Evolutionary conservation across 2,797 vertebrate species (phyloP).

Genomic region (Chrosomus eos): DNA sequence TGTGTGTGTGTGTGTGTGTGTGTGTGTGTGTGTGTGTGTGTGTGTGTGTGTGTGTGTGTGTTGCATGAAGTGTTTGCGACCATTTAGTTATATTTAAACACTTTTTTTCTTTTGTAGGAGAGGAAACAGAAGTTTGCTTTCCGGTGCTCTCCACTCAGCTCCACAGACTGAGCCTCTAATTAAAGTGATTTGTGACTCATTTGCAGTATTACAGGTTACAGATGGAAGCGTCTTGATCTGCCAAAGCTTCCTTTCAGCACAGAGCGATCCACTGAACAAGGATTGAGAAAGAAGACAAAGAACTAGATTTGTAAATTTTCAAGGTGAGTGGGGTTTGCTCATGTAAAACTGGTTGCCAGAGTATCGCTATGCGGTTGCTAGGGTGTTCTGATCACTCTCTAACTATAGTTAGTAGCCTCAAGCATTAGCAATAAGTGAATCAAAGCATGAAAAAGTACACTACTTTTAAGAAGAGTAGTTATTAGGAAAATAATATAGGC

Average conservation of each 20-base stretch:
- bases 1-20: neutral
- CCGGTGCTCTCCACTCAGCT: constrained; percentile 56
- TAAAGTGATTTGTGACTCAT: constrained; percentile 75
- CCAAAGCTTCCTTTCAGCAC: constrained; percentile 28
- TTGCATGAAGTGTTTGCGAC: neutral
- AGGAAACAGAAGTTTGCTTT: constrained; percentile 37
- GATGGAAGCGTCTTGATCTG: constrained; percentile 58
- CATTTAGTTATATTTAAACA: constrained; percentile 27
- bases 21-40: too few species aligned
- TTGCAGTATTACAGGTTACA: constrained; percentile 72
- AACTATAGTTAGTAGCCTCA: neutral
- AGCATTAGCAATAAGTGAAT: too few species aligned
- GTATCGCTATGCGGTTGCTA: neutral
- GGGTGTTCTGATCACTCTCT: neutral
- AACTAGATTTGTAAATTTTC: neutral
- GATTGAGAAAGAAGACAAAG: neutral
- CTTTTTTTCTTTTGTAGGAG: neutral
- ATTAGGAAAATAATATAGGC: neutral
- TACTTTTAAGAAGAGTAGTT: neutral
- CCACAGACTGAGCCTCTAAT: constrained; percentile 64
- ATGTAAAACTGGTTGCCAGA: neutral
- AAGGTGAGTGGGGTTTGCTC: neutral
- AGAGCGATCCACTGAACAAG: neutral
- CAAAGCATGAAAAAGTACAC: neutral
- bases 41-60: too few species aligned